Percentiles rank a stretch among this genome's conserved stretches.
These are phyloP conservation scores for Vanessa tameamea DNA, from an alignment of 1,140 invertebrate species.

Conservation along the genomic window DNA sequence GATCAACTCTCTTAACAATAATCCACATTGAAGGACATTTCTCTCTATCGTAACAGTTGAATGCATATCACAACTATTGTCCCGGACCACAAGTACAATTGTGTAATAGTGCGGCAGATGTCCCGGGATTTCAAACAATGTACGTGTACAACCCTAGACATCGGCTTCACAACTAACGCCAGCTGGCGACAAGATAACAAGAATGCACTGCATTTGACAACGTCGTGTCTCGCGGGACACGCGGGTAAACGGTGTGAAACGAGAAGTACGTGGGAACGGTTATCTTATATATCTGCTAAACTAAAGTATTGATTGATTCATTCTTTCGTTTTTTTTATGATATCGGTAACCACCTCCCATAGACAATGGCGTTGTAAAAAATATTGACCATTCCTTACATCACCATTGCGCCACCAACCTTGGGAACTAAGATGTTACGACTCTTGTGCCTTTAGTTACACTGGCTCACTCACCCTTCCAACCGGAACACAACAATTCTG, in stretches of 20 bases:
- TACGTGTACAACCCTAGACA: not conserved
- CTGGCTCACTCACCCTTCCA: too few species aligned
- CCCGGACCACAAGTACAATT: not conserved
- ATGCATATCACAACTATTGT: conserved; percentile 4
- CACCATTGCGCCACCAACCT: too few species aligned
- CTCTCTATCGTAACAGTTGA: not conserved
- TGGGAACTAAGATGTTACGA: too few species aligned
- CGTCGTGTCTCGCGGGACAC: not conserved
- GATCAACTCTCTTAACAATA: not conserved
- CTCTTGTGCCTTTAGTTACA: too few species aligned
- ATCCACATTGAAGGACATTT: not conserved
- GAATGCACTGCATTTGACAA: not conserved
- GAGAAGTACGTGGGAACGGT: too few species aligned
- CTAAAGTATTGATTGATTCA: too few species aligned
- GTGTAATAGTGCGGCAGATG: not conserved
- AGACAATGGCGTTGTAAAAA: too few species aligned
- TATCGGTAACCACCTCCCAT: too few species aligned
- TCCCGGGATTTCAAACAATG: conserved; percentile 1
- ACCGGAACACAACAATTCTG: too few species aligned
- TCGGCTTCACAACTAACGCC: not conserved
- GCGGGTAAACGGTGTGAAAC: not conserved
- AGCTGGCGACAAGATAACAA: conserved; percentile 7
- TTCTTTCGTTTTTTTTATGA: too few species aligned
- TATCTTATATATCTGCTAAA: too few species aligned
- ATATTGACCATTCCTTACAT: too few species aligned